Evolutionary conservation across 2,113 vertebrate species (phyloP).

Genomic region (Pogonocichla stellata): DNA sequence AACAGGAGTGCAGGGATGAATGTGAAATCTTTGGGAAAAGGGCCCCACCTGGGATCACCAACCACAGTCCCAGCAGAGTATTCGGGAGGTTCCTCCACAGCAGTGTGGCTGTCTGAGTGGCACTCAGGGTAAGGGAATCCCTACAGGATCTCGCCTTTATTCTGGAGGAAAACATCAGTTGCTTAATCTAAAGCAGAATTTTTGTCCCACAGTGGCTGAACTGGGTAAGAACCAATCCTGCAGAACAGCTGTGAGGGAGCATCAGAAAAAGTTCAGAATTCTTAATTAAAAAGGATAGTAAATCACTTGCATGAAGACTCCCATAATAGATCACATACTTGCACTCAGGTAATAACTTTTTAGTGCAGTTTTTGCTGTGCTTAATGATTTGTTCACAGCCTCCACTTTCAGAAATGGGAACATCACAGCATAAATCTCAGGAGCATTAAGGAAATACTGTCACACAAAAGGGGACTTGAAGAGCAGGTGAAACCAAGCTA

Average conservation of each 20-base stretch:
- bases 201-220: neutral
- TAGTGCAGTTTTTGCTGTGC: neutral
- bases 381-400: conserved; percentile 25
- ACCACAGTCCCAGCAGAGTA: neutral
- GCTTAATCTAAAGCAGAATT: neutral
- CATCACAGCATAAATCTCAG: neutral
- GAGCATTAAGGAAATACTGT: neutral
- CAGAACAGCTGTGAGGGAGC: neutral
- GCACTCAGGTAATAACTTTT: neutral
- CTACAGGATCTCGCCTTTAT: neutral
- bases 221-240: neutral
- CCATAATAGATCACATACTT: neutral
- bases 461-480: neutral
- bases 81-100: neutral
- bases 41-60: neutral
- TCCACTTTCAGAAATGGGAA: conserved; percentile 11
- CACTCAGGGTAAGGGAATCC: neutral
- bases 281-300: conserved; percentile 9
- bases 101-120: neutral
- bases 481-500: neutral
- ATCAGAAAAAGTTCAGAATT: neutral
- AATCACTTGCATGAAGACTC: neutral
- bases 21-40: neutral
- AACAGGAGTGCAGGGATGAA: neutral
- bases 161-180: neutral